Base-by-base conservation (phyloP, 2,113 vertebrate species). In the Astur gentilis region DNA sequence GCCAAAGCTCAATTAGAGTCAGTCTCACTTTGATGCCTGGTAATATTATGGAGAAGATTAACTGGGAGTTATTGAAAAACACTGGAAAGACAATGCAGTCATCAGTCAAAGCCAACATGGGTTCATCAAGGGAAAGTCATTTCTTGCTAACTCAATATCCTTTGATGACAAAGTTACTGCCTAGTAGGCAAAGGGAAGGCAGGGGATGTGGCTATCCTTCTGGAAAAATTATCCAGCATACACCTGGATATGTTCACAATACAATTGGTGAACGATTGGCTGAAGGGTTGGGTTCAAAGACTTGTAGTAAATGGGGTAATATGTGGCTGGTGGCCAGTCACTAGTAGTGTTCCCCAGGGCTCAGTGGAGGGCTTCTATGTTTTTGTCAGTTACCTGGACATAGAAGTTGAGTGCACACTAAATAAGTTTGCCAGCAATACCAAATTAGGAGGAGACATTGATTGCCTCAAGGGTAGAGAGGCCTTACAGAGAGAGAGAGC, bases 191-290 rank as follows among this genome's bases (percentile, higher is more conserved):
- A n/a, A 71, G 6, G 42, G 7, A 84, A 79, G 11, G 11, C 2
- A 47, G 12, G 9, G 23, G 44, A 6, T 6, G 7, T 10, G 1
- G 0, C 1, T 45, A 62, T 31, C n/a, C 16, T 61, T 82, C 52
- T 60, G 14, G 18, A 31, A 22, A 72, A 87, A 83, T 31, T 55
- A 22, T 60, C 5, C 11, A 42, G 11, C 29, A 18, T 62, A 40
- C 27, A n/a, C 17, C 22, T n/a, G 26, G 40, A 49, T 16, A 31
- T 0, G 9, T 25, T 22, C 7, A 45, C 2, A 50, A 17, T 64
- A 64, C 3, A 12, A 49, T 10, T 15, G 6, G 8, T 66, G 32
- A 77, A 86, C 55, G 66, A 27, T 11, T 42, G 11, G 17, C 36
- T 62, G 13, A 55, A 52, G 34, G 13, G 15, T 36, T 29, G 23